Percentiles rank a stretch among this genome's conserved stretches.
Evolutionary conservation across 2,113 vertebrate genomes (phyloP).

Genomic region (Panurus biarmicus): DNA sequence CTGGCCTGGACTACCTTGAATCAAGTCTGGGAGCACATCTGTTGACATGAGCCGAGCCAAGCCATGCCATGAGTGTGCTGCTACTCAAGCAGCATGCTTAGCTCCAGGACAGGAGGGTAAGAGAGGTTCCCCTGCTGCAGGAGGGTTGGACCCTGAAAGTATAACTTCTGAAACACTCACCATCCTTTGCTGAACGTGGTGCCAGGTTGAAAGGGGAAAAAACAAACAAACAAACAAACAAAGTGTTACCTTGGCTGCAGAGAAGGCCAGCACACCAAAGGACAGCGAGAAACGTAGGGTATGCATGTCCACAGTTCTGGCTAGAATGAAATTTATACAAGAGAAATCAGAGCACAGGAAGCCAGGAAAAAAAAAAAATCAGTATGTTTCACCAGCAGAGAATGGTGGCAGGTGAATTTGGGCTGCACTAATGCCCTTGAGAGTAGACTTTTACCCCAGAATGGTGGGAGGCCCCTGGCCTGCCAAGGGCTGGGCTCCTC

Average conservation of each 20-base stretch:
- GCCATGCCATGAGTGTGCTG: neutral
- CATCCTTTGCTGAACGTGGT: neutral
- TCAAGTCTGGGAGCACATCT: neutral
- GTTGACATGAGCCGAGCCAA: neutral
- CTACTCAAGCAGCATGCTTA: neutral
- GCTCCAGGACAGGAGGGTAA: neutral
- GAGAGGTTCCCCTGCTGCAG: accelerated
- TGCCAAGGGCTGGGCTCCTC: neutral
- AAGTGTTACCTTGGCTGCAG: conserved; percentile 87
- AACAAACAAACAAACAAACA: neutral
- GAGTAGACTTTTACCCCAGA: neutral
- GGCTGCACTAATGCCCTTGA: neutral
- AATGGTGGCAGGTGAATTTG: neutral
- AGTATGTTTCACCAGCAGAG: neutral
- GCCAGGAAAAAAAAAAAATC: neutral
- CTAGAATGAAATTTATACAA: conserved; percentile 60
- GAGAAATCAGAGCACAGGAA: neutral
- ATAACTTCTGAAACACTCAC: accelerated
- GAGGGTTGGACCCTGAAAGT: neutral
- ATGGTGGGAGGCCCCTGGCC: accelerated
- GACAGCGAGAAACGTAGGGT: conserved; percentile 87
- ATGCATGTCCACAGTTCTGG: conserved; percentile 89
- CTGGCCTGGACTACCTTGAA: neutral
- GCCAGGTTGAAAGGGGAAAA: neutral
- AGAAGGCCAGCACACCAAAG: conserved; percentile 92